Base-by-base conservation (phyloP, 2,888 invertebrate species). In the Emmelina monodactyla region DNA sequence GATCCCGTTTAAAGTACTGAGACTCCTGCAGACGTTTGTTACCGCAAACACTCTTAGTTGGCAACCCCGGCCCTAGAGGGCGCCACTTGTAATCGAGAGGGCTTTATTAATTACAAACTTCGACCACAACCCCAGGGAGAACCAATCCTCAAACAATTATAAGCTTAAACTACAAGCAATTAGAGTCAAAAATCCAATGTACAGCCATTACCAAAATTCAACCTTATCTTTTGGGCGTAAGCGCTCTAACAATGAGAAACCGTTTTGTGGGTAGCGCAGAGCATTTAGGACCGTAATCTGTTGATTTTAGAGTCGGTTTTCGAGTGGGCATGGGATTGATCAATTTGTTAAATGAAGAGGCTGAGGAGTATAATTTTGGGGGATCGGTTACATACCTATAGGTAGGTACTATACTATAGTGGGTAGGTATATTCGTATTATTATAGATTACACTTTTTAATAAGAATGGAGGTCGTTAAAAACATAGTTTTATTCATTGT, bases 91-190 rank as follows among this genome's bases (percentile, higher is more conserved):
- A 78, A 79, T 72, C 70, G 76, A 78, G 76, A 75, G 65, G n/a
- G 65, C 67, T 75, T 78, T 78, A 78, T 79, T 78, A 78, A 78
- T 79, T 79, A 79, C 75, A 69, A 78, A 76, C 76, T 78, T 69
- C 56, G 60, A 76, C 78, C 76, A 58, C 78, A 75, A 59, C 60
- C 62, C 53, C 57, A 44, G 47, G 43, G 48, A 41, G 48, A 47
- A 33, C 31, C 30, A 30, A 32, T 33, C 37, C 40, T 16, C n/a
- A 35, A 60, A 45, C 65, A 42, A 69, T 67, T 63, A 65, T 47
- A 50, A 48, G 50, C 65, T 61, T 58, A 69, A 72, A 63, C 49
- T 49, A 46, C 45, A 55, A 46, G 55, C 53, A 43, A 44, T 45
- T 67, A 76, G 69, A 63, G 66, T 62, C 62, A 65, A 68, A 71